Base-by-base conservation (phyloP, 2,797 vertebrate genomes). In the Syngnathus acus region DNA sequence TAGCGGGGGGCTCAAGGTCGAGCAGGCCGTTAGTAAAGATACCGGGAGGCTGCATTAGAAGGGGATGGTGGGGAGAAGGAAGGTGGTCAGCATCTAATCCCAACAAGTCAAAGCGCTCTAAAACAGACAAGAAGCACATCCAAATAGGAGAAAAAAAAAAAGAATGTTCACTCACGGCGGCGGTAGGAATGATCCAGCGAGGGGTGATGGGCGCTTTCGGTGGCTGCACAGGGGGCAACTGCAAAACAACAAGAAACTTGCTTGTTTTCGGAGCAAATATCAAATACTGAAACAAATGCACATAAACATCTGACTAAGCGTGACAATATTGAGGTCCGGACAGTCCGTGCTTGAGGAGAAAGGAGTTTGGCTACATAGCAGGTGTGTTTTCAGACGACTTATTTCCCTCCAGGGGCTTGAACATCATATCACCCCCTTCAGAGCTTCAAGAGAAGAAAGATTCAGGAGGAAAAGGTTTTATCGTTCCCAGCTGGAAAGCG, bases 141-240 rank as follows among this genome's bases (percentile, higher is more conserved):
- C 0, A 38, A 26, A 53, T 11, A 61, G 17, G 13, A 8, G 42
- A 17, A 14, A 37, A 9, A 3, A 19, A 5, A 26, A 54, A n/a
- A 40, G 7, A 9, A 42, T 6, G 0, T 0, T 38, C 17, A 81
- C 91, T 89, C 78, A 93, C 92, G 65, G 86, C 78, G 84, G 91
- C 80, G 70, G 94, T 82, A 76, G 96, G 96, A 72, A 98, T 85
- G 81, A 96, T 93, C 96, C 96, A 98, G 75, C 94, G 92, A 1
- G 95, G 96, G 23, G 92, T 84, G 80, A 94, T 86, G 23, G 77
- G 72, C 50, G 92, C 87, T 79, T 94, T 89, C 54, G 92, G 85
- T 77, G 87, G 87, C 80, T 91, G 89, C 43, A 90, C 87, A 81
- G 92, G 78, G 7, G 82, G 85, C 65, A 91, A 74, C 86, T 90